A percentile compares a stretch with the other conserved stretches of the same genome.
Conservation (phyloP, 2,113 vertebrate genomes). For the Catharus bicknelli region DNA sequence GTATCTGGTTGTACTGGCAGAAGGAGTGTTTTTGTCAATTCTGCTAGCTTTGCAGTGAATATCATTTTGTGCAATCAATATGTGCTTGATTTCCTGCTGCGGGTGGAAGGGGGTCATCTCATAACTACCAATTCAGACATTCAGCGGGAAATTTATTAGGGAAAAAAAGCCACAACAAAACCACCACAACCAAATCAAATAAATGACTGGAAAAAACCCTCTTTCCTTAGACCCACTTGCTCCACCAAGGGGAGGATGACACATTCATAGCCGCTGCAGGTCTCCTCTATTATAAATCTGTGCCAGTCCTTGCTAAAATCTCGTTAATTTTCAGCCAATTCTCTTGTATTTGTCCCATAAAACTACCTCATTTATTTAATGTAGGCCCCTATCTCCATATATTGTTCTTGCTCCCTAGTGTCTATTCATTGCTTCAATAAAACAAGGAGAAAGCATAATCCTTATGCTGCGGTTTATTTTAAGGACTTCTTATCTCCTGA, state of each 20-base stretch:
- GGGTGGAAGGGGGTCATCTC: neutral
- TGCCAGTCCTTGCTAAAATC: neutral
- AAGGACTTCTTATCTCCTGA: neutral
- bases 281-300: neutral
- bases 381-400: neutral
- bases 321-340: neutral
- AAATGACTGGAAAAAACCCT: neutral
- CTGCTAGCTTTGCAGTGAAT: neutral
- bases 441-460: neutral
- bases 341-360: neutral
- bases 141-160: neutral
- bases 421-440: neutral
- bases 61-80: neutral
- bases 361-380: neutral
- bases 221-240: neutral
- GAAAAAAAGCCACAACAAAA: neutral
- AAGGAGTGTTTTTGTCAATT: neutral
- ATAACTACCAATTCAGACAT: neutral
- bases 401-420: neutral
- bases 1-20: neutral
- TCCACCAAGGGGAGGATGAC: neutral
- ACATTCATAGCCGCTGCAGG: neutral
- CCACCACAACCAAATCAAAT: neutral
- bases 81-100: neutral
- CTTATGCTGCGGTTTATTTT: neutral